A percentile compares a stretch with the other conserved stretches of the same genome.
phyloP scores from a whole-genome alignment of 2,797 vertebrate species.

The Melanotaenia pygmaea region DNA sequence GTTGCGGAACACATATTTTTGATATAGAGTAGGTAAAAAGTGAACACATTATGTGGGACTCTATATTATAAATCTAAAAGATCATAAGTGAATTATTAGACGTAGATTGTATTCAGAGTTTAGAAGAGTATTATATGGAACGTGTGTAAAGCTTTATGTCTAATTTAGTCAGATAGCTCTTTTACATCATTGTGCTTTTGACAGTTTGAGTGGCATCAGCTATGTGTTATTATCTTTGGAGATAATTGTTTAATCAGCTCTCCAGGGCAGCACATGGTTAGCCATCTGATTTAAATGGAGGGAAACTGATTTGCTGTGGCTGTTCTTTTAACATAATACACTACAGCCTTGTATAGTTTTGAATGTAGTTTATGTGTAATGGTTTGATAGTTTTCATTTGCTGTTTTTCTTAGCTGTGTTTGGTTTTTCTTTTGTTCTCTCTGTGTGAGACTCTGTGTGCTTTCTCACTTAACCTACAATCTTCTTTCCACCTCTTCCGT shows the following conservation, averaged over 20 bases:
- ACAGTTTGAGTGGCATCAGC: slow-evolving; percentile 64
- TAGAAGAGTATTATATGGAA: slow-evolving; percentile 35
- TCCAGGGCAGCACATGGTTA: slow-evolving; percentile 59
- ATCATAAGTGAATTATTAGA: slow-evolving; percentile 34
- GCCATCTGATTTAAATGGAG: slow-evolving; percentile 52
- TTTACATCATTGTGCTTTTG: slow-evolving; percentile 45
- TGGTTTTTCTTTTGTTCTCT: not conserved
- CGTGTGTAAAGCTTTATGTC: slow-evolving; percentile 32
- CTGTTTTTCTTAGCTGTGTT: not conserved
- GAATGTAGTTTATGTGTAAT: slow-evolving; percentile 18
- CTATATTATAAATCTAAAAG: slow-evolving; percentile 3
- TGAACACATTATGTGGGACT: not conserved
- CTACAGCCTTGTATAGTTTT: slow-evolving; percentile 46
- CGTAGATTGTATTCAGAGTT: slow-evolving; percentile 27
- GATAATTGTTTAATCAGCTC: slow-evolving; percentile 72
- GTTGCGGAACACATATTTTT: not conserved
- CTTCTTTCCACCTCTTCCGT: slow-evolving; percentile 27
- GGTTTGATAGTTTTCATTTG: not conserved
- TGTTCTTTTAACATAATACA: slow-evolving; percentile 6
- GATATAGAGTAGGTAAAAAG: not conserved
- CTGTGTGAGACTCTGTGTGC: too few species aligned
- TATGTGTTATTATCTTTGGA: slow-evolving; percentile 57
- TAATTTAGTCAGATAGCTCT: slow-evolving; percentile 63
- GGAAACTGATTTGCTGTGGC: slow-evolving; percentile 40
- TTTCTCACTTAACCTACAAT: slow-evolving; percentile 37